A percentile compares a stretch with the other conserved stretches of the same genome.
Evolutionary conservation across 1,140 invertebrate species (phyloP).

Genomic region (Drosophila nikananu): DNA sequence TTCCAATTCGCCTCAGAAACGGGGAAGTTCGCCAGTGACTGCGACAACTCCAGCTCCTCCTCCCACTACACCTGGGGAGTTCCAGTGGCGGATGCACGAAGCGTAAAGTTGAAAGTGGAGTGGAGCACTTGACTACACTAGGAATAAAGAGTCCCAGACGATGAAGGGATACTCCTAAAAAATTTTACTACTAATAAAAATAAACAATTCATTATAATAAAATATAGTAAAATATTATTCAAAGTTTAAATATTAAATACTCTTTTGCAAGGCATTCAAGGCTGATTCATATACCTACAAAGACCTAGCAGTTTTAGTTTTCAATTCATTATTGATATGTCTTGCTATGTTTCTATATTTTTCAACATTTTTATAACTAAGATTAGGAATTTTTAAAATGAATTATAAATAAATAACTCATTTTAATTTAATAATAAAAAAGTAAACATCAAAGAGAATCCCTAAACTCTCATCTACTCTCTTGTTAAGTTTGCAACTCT

Average conservation of each 20-base stretch:
- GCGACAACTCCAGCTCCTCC: constrained; percentile 16
- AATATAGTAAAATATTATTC: not conserved
- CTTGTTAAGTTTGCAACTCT: too few relatives aligned
- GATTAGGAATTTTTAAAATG: not conserved
- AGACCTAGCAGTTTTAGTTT: not conserved
- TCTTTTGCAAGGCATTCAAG: not conserved
- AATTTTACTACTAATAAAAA: not conserved
- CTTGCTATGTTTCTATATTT: too few relatives aligned
- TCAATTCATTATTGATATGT: not conserved
- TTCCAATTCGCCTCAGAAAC: not conserved
- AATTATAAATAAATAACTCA: not conserved
- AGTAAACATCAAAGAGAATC: not conserved
- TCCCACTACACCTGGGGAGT: constrained; percentile 23
- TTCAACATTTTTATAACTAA: not conserved
- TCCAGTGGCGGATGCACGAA: constrained; percentile 46
- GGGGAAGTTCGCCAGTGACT: constrained; percentile 53
- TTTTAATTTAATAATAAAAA: not conserved
- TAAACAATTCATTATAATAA: not conserved
- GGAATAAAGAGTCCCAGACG: not conserved
- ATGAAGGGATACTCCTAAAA: not conserved
- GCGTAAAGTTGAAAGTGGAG: constrained; percentile 76
- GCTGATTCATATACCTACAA: too few relatives aligned
- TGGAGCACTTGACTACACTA: constrained; percentile 18
- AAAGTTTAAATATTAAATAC: not conserved
- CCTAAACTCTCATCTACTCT: not conserved